These are phyloP conservation scores for Drosophila mimetica DNA, from an alignment of 2,888 invertebrate genomes.

Conservation along the genomic window DNA sequence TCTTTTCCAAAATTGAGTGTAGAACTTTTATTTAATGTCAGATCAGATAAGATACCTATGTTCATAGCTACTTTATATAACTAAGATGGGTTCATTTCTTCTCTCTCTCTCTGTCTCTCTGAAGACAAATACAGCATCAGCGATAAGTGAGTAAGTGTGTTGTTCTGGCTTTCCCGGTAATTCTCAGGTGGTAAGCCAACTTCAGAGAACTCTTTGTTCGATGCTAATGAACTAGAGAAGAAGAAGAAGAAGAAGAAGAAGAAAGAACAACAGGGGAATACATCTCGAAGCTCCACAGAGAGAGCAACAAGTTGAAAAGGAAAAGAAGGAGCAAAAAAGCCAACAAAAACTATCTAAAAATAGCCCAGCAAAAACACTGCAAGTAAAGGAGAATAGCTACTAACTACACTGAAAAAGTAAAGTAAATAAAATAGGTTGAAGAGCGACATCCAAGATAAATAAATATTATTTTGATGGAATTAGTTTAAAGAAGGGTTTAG, in stretches of 20 bases:
- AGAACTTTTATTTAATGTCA: conserved; percentile 6
- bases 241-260: neutral
- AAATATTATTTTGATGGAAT: neutral
- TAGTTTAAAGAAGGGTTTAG: too few relatives aligned
- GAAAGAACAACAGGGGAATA: conserved; percentile 6
- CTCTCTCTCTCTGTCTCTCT: conserved; percentile 8
- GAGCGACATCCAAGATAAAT: neutral
- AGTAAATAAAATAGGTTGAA: too few relatives aligned
- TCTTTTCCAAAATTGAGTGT: conserved; percentile 1
- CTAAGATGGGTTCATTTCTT: neutral
- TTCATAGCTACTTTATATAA: conserved; percentile 1
- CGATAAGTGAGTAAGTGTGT: conserved; percentile 12
- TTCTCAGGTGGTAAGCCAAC: conserved; percentile 24
- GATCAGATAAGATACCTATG: conserved; percentile 27
- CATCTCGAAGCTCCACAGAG: conserved; percentile 10
- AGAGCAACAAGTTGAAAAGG: conserved; percentile 21
- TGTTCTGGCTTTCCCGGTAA: conserved; percentile 18
- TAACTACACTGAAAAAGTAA: neutral
- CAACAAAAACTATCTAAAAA: conserved; percentile 60
- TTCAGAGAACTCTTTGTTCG: conserved; percentile 32
- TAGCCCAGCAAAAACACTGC: conserved; percentile 36
- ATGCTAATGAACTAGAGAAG: conserved; percentile 34
- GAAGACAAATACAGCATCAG: conserved; percentile 20
- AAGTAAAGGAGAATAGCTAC: conserved; percentile 8
- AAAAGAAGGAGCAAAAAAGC: conserved; percentile 19